A percentile compares a stretch with the other conserved stretches of the same genome.
Evolutionary conservation across 2,888 invertebrate species (phyloP).

Genomic region (Tricholauxania praeusta): DNA sequence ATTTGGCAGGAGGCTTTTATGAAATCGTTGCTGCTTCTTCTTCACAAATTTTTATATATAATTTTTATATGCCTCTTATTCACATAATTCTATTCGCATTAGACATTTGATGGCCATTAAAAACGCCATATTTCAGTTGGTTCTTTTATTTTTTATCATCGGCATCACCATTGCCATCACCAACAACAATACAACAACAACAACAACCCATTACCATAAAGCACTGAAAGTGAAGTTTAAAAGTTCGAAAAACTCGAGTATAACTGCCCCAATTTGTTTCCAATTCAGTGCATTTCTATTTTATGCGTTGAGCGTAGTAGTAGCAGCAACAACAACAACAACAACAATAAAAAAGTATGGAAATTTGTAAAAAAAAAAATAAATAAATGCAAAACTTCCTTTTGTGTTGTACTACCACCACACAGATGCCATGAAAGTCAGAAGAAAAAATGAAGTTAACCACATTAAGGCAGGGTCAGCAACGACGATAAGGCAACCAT

Average conservation of each 20-base stretch:
- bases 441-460: background rate
- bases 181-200: slow-evolving; percentile 3
- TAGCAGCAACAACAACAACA: background rate
- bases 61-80: background rate
- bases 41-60: background rate
- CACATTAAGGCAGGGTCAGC: background rate
- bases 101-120: slow-evolving; percentile 21
- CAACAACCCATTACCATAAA: slow-evolving; percentile 24
- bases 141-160: background rate
- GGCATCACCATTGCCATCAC: background rate
- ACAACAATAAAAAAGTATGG: no score
- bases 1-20: background rate
- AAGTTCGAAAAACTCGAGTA: slow-evolving; percentile 35
- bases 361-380: no score
- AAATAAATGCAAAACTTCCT: no score
- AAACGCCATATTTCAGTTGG: slow-evolving; percentile 4
- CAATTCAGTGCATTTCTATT: slow-evolving; percentile 34
- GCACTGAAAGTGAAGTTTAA: slow-evolving; percentile 28
- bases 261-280: slow-evolving; percentile 35
- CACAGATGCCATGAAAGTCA: background rate
- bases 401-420: no score
- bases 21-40: no score
- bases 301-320: slow-evolving; percentile 3
- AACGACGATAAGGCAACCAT: background rate
- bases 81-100: background rate